Conservation (phyloP, 2,888 invertebrate species). For the Leptinotarsa peninsularis region DNA sequence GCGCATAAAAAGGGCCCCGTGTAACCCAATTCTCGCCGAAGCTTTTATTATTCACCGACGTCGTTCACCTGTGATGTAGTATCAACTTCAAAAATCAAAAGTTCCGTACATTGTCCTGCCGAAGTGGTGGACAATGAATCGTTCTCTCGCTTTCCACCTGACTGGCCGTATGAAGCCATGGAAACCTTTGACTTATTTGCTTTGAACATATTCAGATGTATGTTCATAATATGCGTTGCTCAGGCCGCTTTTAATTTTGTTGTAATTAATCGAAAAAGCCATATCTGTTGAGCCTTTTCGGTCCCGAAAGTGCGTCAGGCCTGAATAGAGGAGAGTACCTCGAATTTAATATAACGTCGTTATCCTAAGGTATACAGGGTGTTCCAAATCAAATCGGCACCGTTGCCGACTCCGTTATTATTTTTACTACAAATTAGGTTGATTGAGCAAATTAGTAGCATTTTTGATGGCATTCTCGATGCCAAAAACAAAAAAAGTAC, state of each 20-base stretch:
- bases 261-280: constrained; percentile 50
- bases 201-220: constrained; percentile 48
- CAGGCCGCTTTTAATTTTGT: constrained; percentile 46
- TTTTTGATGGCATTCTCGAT: too few relatives aligned
- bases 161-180: constrained; percentile 44
- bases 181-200: constrained; percentile 56
- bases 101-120: constrained; percentile 33
- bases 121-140: constrained; percentile 38
- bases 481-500: too few relatives aligned
- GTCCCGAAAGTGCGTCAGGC: too few relatives aligned
- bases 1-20: constrained; percentile 8
- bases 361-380: too few relatives aligned
- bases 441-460: too few relatives aligned
- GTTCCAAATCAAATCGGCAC: too few relatives aligned
- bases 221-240: constrained; percentile 42
- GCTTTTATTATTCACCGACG: constrained; percentile 15
- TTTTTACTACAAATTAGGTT: too few relatives aligned
- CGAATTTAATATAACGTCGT: too few relatives aligned
- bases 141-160: constrained; percentile 39
- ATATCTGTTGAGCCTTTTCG: constrained; percentile 45
- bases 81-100: constrained; percentile 51
- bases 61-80: constrained; percentile 29
- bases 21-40: constrained; percentile 13
- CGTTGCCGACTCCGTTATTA: too few relatives aligned
- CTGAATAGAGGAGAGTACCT: too few relatives aligned